Evolutionary conservation across 2,113 vertebrate genomes (phyloP).

Genomic region (Lichenostomus cassidix): DNA sequence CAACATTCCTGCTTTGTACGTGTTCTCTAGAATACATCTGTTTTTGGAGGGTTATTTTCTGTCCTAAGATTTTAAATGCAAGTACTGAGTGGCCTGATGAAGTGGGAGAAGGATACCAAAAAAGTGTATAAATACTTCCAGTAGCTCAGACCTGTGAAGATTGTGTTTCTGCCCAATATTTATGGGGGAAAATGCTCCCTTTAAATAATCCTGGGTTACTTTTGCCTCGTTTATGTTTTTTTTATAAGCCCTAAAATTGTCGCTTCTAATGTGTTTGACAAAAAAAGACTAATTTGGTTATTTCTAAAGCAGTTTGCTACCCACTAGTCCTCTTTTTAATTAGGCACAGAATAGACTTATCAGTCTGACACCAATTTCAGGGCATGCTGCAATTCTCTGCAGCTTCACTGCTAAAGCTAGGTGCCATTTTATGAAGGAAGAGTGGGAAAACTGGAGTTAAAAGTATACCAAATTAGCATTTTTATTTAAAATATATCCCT

Average conservation of each 20-base stretch:
- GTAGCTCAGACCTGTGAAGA: background rate
- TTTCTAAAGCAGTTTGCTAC: background rate
- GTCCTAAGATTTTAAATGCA: background rate
- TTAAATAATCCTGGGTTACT: background rate
- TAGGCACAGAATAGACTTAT: background rate
- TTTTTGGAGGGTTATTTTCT: background rate
- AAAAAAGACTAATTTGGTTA: background rate
- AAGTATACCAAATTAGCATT: background rate
- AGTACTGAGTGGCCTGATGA: background rate
- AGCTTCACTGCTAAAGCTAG: background rate
- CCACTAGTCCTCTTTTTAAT: background rate
- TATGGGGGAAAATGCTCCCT: background rate
- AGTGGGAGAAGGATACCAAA: background rate
- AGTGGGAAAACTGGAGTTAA: background rate
- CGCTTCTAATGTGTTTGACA: background rate
- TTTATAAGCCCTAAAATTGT: background rate
- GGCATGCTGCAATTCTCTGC: background rate
- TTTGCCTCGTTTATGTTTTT: background rate
- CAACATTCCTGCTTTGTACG: background rate
- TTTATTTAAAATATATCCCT: background rate
- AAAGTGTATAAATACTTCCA: background rate
- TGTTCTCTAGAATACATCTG: background rate
- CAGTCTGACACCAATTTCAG: background rate
- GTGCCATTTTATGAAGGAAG: background rate
- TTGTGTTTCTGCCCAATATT: background rate